A percentile compares a stretch with the other conserved stretches of the same genome.
Evolutionary conservation across 2,888 invertebrate species (phyloP).

Genomic region (Leucoma salicis): DNA sequence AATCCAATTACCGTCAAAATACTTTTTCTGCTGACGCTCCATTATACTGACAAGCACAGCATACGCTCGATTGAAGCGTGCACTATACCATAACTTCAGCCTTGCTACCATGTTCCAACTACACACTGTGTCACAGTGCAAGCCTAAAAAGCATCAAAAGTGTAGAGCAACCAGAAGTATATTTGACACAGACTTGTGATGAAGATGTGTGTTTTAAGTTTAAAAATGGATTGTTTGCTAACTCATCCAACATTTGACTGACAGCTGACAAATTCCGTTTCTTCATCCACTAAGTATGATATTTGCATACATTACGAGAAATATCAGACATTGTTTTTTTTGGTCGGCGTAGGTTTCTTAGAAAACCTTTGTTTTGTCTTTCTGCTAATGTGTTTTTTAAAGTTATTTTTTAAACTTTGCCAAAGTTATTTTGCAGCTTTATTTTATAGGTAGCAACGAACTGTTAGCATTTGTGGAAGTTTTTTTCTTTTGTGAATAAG

Average conservation of each 20-base stretch:
- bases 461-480: too few relatives aligned
- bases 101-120: slow-evolving; percentile 45
- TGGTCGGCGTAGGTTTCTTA: too few relatives aligned
- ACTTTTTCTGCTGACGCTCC: slow-evolving; percentile 44
- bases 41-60: slow-evolving; percentile 49
- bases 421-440: too few relatives aligned
- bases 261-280: slow-evolving; percentile 30
- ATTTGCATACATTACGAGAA: slow-evolving; percentile 17
- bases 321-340: background rate
- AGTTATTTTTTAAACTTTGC: too few relatives aligned
- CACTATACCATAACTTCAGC: slow-evolving; percentile 54
- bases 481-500: too few relatives aligned
- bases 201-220: slow-evolving; percentile 18
- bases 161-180: slow-evolving; percentile 1
- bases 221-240: slow-evolving; percentile 27
- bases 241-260: slow-evolving; percentile 39
- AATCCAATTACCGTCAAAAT: slow-evolving; percentile 24
- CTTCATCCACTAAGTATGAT: slow-evolving; percentile 23
- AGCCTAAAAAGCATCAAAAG: background rate
- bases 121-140: slow-evolving; percentile 18
- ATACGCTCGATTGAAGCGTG: slow-evolving; percentile 64
- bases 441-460: too few relatives aligned
- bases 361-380: too few relatives aligned
- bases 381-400: too few relatives aligned
- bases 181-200: slow-evolving; percentile 17